Conservation (phyloP, 2,888 invertebrate species). For the Cheiracanthium punctorium region DNA sequence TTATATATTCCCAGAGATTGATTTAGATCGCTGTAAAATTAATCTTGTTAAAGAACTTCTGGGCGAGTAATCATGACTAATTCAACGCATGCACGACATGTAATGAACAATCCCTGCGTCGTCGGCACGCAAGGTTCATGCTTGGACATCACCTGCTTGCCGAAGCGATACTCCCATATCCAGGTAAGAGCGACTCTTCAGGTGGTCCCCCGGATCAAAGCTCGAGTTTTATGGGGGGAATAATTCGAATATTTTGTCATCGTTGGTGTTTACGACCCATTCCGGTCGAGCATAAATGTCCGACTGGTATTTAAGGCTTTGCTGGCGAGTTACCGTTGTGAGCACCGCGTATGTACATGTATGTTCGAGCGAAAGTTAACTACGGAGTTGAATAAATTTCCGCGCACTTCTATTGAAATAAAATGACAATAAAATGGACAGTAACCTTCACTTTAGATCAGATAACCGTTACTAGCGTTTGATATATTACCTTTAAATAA, state of each 20-base stretch:
- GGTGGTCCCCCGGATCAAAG: conserved; percentile 52
- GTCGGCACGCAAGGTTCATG: not conserved
- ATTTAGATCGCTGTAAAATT: not conserved
- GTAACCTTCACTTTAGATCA: not conserved
- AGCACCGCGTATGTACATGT: not conserved
- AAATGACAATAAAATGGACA: not conserved
- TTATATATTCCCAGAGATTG: not conserved
- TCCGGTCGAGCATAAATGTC: conserved; percentile 42
- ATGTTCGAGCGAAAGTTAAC: not conserved
- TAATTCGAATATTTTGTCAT: conserved; percentile 70
- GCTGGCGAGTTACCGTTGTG: conserved; percentile 7
- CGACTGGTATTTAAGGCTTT: not conserved
- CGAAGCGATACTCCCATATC: not conserved
- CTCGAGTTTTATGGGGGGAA: conserved; percentile 50
- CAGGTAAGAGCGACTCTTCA: conserved; percentile 1
- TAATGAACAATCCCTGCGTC: not conserved
- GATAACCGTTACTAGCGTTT: not conserved
- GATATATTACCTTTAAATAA: too few species aligned
- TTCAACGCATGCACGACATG: not conserved
- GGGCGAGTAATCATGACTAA: not conserved
- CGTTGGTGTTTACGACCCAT: conserved; percentile 57
- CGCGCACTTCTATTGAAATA: not conserved
- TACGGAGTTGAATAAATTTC: not conserved
- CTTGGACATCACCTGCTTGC: conserved; percentile 6
- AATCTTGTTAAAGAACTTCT: not conserved